These are phyloP conservation scores for Falco naumanni DNA, from an alignment of 2,797 vertebrate species.

Conservation along the genomic window DNA sequence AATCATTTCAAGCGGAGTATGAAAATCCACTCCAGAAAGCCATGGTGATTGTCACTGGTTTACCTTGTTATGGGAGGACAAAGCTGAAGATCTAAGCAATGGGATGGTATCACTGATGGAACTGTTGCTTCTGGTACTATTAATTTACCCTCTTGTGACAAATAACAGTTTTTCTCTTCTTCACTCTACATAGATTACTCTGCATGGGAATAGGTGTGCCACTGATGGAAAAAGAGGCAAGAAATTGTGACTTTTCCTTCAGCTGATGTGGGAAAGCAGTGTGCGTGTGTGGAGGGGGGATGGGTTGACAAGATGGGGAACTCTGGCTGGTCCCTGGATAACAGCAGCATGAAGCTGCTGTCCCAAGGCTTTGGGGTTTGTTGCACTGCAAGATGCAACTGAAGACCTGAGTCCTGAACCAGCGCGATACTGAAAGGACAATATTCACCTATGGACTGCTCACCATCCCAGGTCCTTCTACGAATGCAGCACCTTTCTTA, in stretches of 20 bases:
- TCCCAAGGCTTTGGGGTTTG: neutral
- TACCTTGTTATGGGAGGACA: neutral
- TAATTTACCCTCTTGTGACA: neutral
- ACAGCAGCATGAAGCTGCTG: neutral
- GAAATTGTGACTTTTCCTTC: neutral
- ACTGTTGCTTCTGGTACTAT: neutral
- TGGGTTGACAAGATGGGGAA: neutral
- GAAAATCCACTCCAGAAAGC: neutral
- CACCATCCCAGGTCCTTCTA: neutral
- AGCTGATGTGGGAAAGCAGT: neutral
- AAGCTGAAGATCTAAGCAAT: neutral
- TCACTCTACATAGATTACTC: neutral
- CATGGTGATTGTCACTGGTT: neutral
- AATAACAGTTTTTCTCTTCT: neutral
- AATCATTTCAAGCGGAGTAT: neutral
- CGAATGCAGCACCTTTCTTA: accelerated
- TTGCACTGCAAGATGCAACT: neutral
- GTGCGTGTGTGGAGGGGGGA: neutral
- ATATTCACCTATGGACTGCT: accelerated
- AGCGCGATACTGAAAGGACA: neutral
- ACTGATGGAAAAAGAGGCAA: neutral
- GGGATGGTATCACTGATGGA: neutral
- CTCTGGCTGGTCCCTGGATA: neutral
- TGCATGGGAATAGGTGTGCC: too few relatives aligned
- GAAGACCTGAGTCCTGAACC: neutral